Percentiles rank a stretch among this genome's conserved stretches.
Evolutionary conservation across 2,888 invertebrate species (phyloP).

Genomic region (Thereva nobilitata): DNA sequence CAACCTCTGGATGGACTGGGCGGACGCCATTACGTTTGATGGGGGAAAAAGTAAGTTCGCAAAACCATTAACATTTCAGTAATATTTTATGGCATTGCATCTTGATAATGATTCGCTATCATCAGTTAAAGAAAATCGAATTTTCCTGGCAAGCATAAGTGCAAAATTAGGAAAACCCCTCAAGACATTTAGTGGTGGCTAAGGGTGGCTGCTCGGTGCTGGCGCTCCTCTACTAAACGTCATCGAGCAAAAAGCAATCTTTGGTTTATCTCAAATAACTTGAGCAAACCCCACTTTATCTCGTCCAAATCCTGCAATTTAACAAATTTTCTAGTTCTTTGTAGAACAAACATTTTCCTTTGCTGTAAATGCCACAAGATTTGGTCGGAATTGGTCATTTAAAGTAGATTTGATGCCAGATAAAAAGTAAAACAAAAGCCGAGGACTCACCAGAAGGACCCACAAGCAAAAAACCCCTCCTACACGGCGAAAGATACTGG

Average conservation of each 20-base stretch:
- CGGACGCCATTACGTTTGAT: too few relatives aligned
- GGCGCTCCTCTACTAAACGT: conserved; percentile 24
- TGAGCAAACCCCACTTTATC: conserved; percentile 42
- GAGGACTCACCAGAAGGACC: conserved; percentile 29
- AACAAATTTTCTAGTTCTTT: conserved; percentile 44
- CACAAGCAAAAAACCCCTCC: conserved; percentile 11
- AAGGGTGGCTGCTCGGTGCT: neutral
- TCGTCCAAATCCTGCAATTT: conserved; percentile 43
- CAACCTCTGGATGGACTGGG: too few relatives aligned
- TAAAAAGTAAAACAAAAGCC: conserved; percentile 38
- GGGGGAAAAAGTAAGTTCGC: too few relatives aligned
- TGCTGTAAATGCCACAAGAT: conserved; percentile 43
- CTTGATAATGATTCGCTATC: conserved; percentile 16
- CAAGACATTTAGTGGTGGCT: neutral
- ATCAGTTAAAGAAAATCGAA: conserved; percentile 32
- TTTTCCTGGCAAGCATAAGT: conserved; percentile 29
- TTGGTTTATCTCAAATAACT: conserved; percentile 43
- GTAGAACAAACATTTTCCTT: conserved; percentile 42
- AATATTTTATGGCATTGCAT: conserved; percentile 31
- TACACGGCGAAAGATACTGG: conserved; percentile 20
- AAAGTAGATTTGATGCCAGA: conserved; percentile 43
- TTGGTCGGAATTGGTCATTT: conserved; percentile 45
- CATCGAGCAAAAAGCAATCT: conserved; percentile 38
- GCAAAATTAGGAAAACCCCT: conserved; percentile 33
- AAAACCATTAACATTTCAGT: too few relatives aligned